Percentiles rank a stretch among this genome's conserved stretches.
Evolutionary conservation across 1,140 invertebrate species (phyloP).

Genomic region (Cyclina sinensis): DNA sequence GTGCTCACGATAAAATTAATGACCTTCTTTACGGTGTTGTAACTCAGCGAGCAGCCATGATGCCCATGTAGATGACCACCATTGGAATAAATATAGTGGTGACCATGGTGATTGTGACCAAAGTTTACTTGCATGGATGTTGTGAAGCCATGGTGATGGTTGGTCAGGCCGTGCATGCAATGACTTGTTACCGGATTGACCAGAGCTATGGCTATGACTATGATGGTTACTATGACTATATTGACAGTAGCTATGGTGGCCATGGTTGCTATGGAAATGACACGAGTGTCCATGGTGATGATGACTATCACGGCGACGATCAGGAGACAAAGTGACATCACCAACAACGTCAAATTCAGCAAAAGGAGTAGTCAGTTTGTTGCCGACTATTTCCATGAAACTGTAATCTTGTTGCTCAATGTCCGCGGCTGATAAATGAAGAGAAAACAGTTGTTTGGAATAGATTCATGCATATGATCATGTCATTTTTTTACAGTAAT

Average conservation of each 20-base stretch:
- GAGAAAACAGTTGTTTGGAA: no score
- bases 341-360: slow-evolving; percentile 56
- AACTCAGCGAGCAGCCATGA: slow-evolving; percentile 35
- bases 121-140: slow-evolving; percentile 50
- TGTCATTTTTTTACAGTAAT: no score
- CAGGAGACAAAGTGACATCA: slow-evolving; percentile 45
- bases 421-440: slow-evolving; percentile 18
- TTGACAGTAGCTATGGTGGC: slow-evolving; percentile 41
- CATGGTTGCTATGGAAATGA: slow-evolving; percentile 48
- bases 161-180: slow-evolving; percentile 51
- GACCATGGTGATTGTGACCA: slow-evolving; percentile 47
- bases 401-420: slow-evolving; percentile 44
- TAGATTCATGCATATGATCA: no score
- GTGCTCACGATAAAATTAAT: slow-evolving; percentile 48
- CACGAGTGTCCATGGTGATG: slow-evolving; percentile 7
- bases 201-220: not conserved
- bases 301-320: slow-evolving; percentile 18
- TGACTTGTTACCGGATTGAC: not conserved
- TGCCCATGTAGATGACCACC: slow-evolving; percentile 49
- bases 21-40: slow-evolving; percentile 12
- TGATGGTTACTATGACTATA: slow-evolving; percentile 16
- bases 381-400: slow-evolving; percentile 28
- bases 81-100: slow-evolving; percentile 46
- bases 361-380: slow-evolving; percentile 40
- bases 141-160: slow-evolving; percentile 60